Evolutionary conservation across 2,113 vertebrate genomes (phyloP).

Genomic region (Periophthalmus modestus): DNA sequence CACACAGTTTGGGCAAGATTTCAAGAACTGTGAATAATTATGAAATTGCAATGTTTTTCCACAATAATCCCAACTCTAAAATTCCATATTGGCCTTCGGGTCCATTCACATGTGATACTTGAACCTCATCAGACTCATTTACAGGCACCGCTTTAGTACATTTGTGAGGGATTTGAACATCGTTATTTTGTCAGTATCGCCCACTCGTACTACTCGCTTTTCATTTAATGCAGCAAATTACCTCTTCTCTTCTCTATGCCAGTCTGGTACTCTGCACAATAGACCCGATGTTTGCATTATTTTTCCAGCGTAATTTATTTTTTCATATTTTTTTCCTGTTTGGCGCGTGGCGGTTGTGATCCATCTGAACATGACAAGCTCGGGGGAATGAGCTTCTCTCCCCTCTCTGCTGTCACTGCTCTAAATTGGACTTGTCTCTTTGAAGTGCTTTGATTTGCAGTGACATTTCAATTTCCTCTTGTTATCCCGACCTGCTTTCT

Average conservation of each 20-base stretch:
- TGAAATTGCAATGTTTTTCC: too few species aligned
- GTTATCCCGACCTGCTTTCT: conserved; percentile 56
- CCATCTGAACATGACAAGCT: conserved; percentile 43
- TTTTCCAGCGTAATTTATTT: conserved; percentile 18
- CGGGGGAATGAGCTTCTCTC: conserved; percentile 53
- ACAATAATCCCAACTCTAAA: too few species aligned
- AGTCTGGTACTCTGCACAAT: neutral
- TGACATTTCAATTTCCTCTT: conserved; percentile 76
- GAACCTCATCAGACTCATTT: too few species aligned
- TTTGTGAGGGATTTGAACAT: too few species aligned
- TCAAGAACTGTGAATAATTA: too few species aligned
- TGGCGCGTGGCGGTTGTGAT: conserved; percentile 20
- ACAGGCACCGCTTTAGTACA: too few species aligned
- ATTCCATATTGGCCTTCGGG: too few species aligned
- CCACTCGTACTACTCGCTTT: conserved; percentile 27
- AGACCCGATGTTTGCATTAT: conserved; percentile 18
- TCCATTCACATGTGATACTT: too few species aligned
- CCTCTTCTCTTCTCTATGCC: neutral
- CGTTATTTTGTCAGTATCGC: too few species aligned
- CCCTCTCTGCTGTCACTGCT: conserved; percentile 59
- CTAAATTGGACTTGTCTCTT: conserved; percentile 61
- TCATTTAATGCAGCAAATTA: conserved; percentile 20
- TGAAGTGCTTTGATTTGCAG: conserved; percentile 66
- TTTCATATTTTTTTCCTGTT: conserved; percentile 9
- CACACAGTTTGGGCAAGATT: too few species aligned